A percentile compares a stretch with the other conserved stretches of the same genome.
Evolutionary conservation across 2,113 vertebrate genomes (phyloP).

Genomic region (Pontoporia blainvillei): DNA sequence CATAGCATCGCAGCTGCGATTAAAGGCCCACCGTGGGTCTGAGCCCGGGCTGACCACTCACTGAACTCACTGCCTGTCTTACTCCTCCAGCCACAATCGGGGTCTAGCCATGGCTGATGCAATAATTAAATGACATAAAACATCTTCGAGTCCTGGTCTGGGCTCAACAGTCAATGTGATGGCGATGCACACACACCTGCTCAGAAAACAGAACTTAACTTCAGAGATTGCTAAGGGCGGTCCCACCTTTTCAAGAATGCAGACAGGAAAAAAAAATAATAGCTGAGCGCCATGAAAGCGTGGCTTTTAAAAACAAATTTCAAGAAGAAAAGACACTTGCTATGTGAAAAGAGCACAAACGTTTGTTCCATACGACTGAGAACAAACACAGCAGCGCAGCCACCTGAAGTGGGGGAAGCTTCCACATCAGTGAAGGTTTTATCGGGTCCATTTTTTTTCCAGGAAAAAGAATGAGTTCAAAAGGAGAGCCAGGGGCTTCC

Average conservation of each 20-base stretch:
- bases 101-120: neutral
- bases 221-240: neutral
- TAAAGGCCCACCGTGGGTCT: neutral
- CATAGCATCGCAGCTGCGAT: accelerated
- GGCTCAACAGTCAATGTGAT: neutral
- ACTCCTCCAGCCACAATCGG: neutral
- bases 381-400: neutral
- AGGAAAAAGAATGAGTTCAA: neutral
- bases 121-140: neutral
- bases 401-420: accelerated
- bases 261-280: neutral
- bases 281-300: neutral
- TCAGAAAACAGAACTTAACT: neutral
- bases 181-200: neutral
- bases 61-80: neutral
- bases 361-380: neutral
- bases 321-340: neutral
- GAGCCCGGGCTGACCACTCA: neutral
- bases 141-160: neutral
- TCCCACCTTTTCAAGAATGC: neutral
- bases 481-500: neutral
- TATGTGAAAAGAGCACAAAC: neutral
- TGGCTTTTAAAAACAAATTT: neutral
- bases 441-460: neutral
- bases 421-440: neutral